Base-by-base conservation (phyloP, 2,888 invertebrate genomes). In the Melolontha melolontha region DNA sequence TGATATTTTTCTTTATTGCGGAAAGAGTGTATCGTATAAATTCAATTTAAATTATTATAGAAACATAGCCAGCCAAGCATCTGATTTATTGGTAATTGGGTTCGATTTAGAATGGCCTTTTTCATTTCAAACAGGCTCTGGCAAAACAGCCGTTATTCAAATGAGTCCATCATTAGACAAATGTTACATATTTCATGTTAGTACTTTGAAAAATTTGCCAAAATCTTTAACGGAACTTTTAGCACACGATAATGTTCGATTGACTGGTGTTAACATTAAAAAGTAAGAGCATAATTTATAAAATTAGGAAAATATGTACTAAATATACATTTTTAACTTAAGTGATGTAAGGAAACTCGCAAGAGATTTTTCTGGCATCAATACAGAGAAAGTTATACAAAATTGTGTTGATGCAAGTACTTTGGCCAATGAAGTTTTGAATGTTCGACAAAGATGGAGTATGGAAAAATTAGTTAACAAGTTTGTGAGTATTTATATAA, bases 61-160 rank as follows among this genome's bases (percentile, higher is more conserved):
- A 68, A 76, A 78, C 66, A 74, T 80, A 68, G 81, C 83, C 27
- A 80, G 82, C 52, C 74, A 78, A 12, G 59, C 71, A 11, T 76
- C 76, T 22, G 81, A 82, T 2, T 72, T 83, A 16, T 80, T 88
- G 41, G 85, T 87, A 4, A 79, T 90, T 70, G 89, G 90, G 4
- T 90, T 90, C 76, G 90, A 90, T 76, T 83, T 89, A 79, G 90
- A 90, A 78, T 90, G 90, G 90, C 89, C 89, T 5, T 89, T 89
- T 75, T 85, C 81, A 66, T 89, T 86, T 75, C 82, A 86, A 80
- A 87, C 86, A 0, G 89, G 88, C 4, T 81, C 87, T 17, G 88
- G 87, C 1, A 89, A 86, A 80, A 86, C 88, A 0, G 86, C 90
- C 0, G 82, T 90, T 1, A 87, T 89, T 54, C 90, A 90, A 80